These are phyloP conservation scores for Eledone cirrhosa DNA, from an alignment of 2,888 invertebrate species.

Conservation along the genomic window DNA sequence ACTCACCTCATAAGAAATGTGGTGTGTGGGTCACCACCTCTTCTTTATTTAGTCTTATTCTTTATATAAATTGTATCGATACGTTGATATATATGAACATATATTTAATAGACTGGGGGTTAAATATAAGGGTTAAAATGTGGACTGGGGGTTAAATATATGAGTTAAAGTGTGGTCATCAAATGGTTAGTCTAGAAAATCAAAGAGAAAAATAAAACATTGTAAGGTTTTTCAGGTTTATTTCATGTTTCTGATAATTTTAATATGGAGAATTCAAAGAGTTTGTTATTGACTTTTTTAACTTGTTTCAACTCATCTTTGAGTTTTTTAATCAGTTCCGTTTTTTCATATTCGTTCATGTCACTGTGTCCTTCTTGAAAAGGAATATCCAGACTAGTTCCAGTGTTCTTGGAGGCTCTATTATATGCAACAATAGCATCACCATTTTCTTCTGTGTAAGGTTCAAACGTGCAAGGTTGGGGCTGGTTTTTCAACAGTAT, in stretches of 20 bases:
- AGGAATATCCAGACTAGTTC: background rate
- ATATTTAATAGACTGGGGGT: too few relatives aligned
- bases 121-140: too few relatives aligned
- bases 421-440: background rate
- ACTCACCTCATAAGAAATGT: too few relatives aligned
- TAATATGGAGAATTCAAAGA: conserved; percentile 26
- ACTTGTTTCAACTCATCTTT: conserved; percentile 37
- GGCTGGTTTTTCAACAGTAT: background rate
- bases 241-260: conserved; percentile 2
- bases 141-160: too few relatives aligned
- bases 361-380: background rate
- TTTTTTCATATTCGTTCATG: conserved; percentile 10
- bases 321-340: conserved; percentile 22
- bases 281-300: conserved; percentile 37
- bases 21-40: too few relatives aligned
- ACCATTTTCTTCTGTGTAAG: background rate
- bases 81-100: too few relatives aligned
- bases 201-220: too few relatives aligned
- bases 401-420: background rate
- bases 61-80: too few relatives aligned
- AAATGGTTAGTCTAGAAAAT: too few relatives aligned
- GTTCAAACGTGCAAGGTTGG: background rate
- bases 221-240: background rate
- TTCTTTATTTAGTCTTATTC: too few relatives aligned
- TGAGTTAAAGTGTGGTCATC: too few relatives aligned